These are phyloP conservation scores for Altica lythri DNA, from an alignment of 2,888 invertebrate genomes.

Conservation along the genomic window DNA sequence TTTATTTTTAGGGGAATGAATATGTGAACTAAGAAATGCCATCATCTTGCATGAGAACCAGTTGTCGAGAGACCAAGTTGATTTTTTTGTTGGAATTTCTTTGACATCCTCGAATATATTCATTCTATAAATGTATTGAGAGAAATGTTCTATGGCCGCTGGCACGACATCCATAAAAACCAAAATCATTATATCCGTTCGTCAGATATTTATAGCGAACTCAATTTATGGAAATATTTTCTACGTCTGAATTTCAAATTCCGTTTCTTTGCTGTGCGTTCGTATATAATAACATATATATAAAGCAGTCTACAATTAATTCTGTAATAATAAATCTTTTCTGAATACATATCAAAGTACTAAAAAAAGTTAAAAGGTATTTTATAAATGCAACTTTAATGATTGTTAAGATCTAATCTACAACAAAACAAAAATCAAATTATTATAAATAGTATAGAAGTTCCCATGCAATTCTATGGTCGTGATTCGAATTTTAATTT, in stretches of 20 bases:
- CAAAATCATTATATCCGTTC: constrained; percentile 11
- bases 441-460: too few relatives aligned
- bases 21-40: constrained; percentile 30
- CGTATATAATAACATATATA: too few relatives aligned
- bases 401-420: too few relatives aligned
- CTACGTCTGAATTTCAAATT: constrained; percentile 1
- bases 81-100: constrained; percentile 39
- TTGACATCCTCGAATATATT: constrained; percentile 43
- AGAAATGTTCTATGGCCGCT: constrained; percentile 34
- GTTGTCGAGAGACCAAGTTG: constrained; percentile 34
- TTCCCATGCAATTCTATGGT: too few relatives aligned
- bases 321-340: too few relatives aligned
- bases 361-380: too few relatives aligned
- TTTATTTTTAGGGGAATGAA: constrained; percentile 32
- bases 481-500: too few relatives aligned
- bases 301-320: too few relatives aligned
- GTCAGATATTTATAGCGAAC: constrained; percentile 7
- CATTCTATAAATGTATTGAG: constrained; percentile 38
- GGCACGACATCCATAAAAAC: constrained; percentile 35
- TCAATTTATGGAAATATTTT: constrained; percentile 11
- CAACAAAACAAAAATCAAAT: too few relatives aligned
- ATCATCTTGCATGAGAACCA: constrained; percentile 36
- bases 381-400: too few relatives aligned
- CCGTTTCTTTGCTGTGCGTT: background rate
- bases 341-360: too few relatives aligned